Conservation (phyloP, 2,888 invertebrate genomes). For the Aelia acuminata region DNA sequence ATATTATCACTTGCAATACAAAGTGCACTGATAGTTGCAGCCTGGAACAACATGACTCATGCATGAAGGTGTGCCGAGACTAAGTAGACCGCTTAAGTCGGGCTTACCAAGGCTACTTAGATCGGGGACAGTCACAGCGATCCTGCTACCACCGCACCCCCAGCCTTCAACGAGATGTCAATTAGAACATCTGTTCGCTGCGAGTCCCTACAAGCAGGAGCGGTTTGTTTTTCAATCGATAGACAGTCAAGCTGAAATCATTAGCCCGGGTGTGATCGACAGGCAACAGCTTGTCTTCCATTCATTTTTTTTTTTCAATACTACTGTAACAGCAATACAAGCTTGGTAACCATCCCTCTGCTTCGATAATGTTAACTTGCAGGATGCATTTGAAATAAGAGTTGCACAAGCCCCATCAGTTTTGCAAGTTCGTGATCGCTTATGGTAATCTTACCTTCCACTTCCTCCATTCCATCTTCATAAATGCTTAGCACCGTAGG, state of each 20-base stretch:
- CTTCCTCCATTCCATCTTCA: constrained; percentile 27
- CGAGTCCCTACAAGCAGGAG: neutral
- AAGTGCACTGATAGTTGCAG: neutral
- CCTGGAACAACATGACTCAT: neutral
- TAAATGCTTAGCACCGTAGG: neutral
- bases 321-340: neutral
- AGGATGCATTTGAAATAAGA: neutral
- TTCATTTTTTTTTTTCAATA: neutral
- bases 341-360: neutral
- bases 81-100: constrained; percentile 27
- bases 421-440: constrained; percentile 8
- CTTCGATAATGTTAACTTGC: neutral
- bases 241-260: neutral
- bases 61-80: constrained; percentile 9
- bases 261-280: neutral
- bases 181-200: neutral
- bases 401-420: neutral
- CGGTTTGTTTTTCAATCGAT: neutral
- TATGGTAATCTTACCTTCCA: neutral
- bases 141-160: constrained; percentile 16
- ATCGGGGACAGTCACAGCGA: neutral
- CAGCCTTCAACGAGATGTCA: neutral
- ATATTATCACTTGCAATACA: neutral
- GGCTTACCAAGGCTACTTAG: constrained; percentile 4
- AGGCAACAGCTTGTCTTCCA: neutral